Conservation (phyloP, 2,113 vertebrate genomes). For the Stegastes partitus region DNA sequence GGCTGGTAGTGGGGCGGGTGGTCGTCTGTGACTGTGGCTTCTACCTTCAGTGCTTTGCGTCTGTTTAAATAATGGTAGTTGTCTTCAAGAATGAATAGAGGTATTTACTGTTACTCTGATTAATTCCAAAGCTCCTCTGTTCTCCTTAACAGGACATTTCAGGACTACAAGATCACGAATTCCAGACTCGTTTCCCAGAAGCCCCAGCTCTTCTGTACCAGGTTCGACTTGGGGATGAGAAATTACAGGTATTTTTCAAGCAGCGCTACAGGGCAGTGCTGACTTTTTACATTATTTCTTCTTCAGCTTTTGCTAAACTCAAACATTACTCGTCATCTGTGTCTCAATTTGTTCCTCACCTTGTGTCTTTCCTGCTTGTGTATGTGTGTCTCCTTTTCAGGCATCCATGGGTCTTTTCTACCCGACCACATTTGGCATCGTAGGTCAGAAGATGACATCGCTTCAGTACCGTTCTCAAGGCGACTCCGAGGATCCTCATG, state of each 20-base stretch:
- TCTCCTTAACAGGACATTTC: constrained; percentile 88
- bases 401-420: constrained; percentile 98
- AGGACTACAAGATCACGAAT: constrained; percentile 96
- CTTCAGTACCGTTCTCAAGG: constrained; percentile 95
- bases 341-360: neutral
- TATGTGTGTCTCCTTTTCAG: constrained; percentile 71
- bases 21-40: neutral
- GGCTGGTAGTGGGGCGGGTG: too few species aligned
- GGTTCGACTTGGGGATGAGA: constrained; percentile 95
- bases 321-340: neutral
- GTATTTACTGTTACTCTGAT: neutral
- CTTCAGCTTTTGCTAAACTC: neutral
- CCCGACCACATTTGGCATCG: constrained; percentile 95
- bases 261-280: neutral
- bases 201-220: constrained; percentile 94
- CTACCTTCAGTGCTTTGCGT: neutral
- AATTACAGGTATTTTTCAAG: constrained; percentile 89
- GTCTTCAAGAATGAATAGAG: neutral
- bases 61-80: neutral
- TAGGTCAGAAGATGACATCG: constrained; percentile 97
- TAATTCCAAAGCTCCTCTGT: neutral
- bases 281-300: neutral
- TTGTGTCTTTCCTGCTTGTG: neutral
- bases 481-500: constrained; percentile 95
- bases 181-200: constrained; percentile 95